Conservation (phyloP, 1,140 invertebrate genomes). For the Chionoecetes opilio region DNA sequence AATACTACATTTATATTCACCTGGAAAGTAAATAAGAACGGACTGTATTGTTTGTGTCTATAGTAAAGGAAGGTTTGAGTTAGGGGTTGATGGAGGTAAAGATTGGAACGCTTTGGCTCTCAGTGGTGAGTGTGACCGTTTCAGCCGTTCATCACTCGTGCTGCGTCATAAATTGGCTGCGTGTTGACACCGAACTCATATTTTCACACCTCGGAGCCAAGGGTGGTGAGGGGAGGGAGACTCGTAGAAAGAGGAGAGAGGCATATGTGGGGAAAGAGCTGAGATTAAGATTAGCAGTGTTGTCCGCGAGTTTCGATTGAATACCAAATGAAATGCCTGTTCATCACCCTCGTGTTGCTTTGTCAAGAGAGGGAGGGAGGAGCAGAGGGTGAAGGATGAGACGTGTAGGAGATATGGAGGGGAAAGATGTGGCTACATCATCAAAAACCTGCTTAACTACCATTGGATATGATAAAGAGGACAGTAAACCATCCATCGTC, state of each 20-base stretch:
- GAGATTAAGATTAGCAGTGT: background rate
- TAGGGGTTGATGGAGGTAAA: too few relatives aligned
- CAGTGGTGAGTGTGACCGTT: background rate
- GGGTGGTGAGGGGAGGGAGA: background rate
- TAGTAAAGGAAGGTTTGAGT: too few relatives aligned
- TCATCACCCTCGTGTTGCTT: background rate
- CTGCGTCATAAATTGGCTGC: background rate
- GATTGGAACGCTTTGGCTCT: too few relatives aligned
- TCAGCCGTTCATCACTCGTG: too few relatives aligned
- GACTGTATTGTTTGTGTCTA: too few relatives aligned
- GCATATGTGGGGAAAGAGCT: background rate
- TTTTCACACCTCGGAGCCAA: background rate
- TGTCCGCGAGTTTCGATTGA: background rate
- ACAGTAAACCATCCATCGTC: background rate
- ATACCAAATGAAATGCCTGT: background rate
- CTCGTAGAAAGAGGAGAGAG: background rate
- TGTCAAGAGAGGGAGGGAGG: background rate
- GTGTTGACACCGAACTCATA: conserved; percentile 6
- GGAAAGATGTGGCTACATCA: background rate
- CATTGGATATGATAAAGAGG: background rate
- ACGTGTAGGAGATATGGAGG: background rate
- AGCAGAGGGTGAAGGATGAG: background rate
- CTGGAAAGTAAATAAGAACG: too few relatives aligned
- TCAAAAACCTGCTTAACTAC: background rate
- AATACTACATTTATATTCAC: too few relatives aligned